Evolutionary conservation across 37 sponge, comb jelly and placozoan species (phyloP).

Genomic region (Spongilla lacustris): DNA sequence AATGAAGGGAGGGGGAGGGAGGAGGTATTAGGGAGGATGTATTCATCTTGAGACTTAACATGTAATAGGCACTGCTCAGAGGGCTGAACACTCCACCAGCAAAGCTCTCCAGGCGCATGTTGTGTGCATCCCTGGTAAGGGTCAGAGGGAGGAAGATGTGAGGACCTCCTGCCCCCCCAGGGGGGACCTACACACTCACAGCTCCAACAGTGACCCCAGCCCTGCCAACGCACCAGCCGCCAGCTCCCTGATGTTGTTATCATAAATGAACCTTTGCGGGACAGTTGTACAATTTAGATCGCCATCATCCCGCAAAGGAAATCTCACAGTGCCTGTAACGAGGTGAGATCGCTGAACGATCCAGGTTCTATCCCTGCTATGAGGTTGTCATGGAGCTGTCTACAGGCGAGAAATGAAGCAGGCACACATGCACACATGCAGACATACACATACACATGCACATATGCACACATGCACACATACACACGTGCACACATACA

Average conservation of each 20-base stretch:
- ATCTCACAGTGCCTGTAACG: not conserved
- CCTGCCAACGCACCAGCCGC: not conserved
- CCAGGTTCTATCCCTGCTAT: not conserved
- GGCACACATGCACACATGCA: slow-evolving; percentile 8
- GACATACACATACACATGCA: slow-evolving; percentile 1
- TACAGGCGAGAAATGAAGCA: not conserved
- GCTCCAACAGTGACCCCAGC: not conserved
- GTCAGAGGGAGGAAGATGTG: not conserved
- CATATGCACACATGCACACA: too few relatives aligned
- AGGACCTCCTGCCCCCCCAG: too few relatives aligned
- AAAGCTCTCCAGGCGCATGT: not conserved
- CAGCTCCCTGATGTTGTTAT: not conserved
- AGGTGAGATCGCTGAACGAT: not conserved
- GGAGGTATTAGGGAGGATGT: too few relatives aligned
- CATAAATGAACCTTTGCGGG: not conserved
- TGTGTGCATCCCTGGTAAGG: not conserved
- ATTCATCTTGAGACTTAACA: not conserved
- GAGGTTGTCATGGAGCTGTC: not conserved
- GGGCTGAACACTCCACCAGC: not conserved
- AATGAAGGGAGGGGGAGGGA: too few relatives aligned
- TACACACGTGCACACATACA: too few relatives aligned
- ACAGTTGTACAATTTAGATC: not conserved
- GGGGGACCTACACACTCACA: not conserved
- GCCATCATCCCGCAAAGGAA: not conserved
- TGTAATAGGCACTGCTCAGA: not conserved